Evolutionary conservation across 2,888 invertebrate genomes (phyloP), one percentile per base, ranked within the genome.

Genomic region (Leptinotarsa haldemani): DNA sequence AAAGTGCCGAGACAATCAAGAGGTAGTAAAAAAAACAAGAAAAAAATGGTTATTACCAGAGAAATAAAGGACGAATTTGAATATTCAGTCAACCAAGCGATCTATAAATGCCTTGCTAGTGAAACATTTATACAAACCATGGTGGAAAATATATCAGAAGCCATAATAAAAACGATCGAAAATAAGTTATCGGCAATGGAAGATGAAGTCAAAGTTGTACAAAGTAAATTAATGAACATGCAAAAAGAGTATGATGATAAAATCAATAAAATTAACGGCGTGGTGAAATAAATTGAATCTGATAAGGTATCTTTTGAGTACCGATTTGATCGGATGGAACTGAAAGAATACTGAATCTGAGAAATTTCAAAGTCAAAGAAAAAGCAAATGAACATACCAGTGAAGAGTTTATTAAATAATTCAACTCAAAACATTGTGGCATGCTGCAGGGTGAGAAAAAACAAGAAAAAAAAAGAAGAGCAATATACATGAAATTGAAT

Each of bases 71-170:
- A 58, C 15, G 58, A 58, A 58, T 22, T 58, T 20, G 18, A 58
- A 58, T 22, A 22, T 15, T 22, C 22, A 22, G 25, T 58, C 58
- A 58, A 4, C 15, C 20, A 58, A 58, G 16, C 50, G 50, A n/a
- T 58, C 22, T 7, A 58, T 58, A 58, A 58, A 12, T 20, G 58
- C 58, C 58, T 58, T 58, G 58, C 58, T 25, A 58, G 58, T 22
- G 58, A 58, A 58, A 25, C 58, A 58, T 58, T 58, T 12, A 20
- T 58, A 58, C 58, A 20, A 58, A 58, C 58, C 22, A 58, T 58
- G 58, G 58, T 22, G 9, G 5, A 58, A n/a, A 58, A 58, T 2
- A 58, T 58, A 58, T 58, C 58, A 25, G 22, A 58, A 58, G 20
- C 58, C 22, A 58, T 58, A 22, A 58, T 58, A 58, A 58, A 58